Conservation (phyloP, 2,113 vertebrate species). For the Nibea coibor region DNA sequence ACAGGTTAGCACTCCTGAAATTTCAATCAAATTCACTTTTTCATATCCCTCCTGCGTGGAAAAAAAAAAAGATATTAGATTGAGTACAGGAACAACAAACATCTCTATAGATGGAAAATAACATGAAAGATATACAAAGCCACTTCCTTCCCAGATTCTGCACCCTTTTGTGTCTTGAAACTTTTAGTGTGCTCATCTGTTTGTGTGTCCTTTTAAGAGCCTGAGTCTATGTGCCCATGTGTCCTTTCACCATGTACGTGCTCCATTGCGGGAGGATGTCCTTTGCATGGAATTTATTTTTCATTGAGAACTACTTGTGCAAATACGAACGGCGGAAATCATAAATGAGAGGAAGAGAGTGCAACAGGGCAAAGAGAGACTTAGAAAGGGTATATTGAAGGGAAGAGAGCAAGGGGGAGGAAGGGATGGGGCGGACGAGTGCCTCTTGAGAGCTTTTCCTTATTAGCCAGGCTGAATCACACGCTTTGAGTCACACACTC, state of each 20-base stretch:
- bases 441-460: conserved; percentile 77
- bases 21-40: background rate
- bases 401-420: conserved; percentile 60
- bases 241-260: conserved; percentile 63
- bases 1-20: background rate
- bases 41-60: background rate
- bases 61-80: background rate
- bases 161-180: conserved; percentile 5
- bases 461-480: conserved; percentile 76
- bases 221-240: conserved; percentile 40
- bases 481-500: conserved; percentile 65
- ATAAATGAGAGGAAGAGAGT: conserved; percentile 74
- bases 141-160: background rate
- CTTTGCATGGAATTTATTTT: conserved; percentile 76
- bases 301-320: conserved; percentile 76
- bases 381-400: conserved; percentile 70
- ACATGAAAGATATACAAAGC: background rate
- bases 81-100: background rate
- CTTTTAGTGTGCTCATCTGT: background rate
- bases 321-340: conserved; percentile 76
- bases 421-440: conserved; percentile 70
- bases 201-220: conserved; percentile 47
- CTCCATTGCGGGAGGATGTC: conserved; percentile 58
- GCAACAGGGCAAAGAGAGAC: conserved; percentile 54
- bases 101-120: conserved; percentile 4